phyloP scores from a whole-genome alignment of 2,888 invertebrate species.

The Odontocerum albicorne region DNA sequence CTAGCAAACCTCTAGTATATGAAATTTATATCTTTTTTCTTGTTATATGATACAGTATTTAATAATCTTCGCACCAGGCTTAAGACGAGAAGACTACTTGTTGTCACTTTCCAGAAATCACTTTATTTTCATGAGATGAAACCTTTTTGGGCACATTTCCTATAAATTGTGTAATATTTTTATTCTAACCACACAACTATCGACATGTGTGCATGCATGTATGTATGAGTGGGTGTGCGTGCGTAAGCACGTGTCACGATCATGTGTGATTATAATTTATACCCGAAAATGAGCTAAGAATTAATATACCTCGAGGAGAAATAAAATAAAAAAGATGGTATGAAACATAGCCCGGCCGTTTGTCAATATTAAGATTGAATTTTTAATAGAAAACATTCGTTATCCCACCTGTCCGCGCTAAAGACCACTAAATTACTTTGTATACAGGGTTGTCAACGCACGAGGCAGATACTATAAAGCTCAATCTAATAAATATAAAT shows the following conservation, averaged over 20 bases:
- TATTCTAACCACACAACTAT: no score
- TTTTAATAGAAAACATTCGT: slow-evolving; percentile 27
- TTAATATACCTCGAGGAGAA: slow-evolving; percentile 13
- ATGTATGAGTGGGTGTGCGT: neutral
- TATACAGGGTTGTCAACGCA: slow-evolving; percentile 2
- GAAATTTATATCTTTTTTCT: no score
- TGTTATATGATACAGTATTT: no score
- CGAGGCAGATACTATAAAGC: no score
- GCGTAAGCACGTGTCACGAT: slow-evolving; percentile 8
- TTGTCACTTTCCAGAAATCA: no score
- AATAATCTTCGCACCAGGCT: no score
- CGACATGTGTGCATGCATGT: neutral
- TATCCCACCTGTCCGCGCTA: slow-evolving; percentile 18
- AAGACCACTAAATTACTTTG: slow-evolving; percentile 16
- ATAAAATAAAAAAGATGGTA: slow-evolving; percentile 10
- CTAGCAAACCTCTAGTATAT: no score
- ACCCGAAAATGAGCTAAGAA: slow-evolving; percentile 6
- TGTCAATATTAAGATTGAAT: slow-evolving; percentile 26
- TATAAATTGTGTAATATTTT: no score
- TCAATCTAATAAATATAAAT: no score
- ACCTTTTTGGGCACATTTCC: no score
- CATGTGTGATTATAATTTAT: slow-evolving; percentile 24
- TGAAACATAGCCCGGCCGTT: slow-evolving; percentile 19
- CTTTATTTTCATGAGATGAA: no score
- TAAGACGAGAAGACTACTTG: no score